Conservation (phyloP, 2,113 vertebrate species). For the Colossoma macropomum region DNA sequence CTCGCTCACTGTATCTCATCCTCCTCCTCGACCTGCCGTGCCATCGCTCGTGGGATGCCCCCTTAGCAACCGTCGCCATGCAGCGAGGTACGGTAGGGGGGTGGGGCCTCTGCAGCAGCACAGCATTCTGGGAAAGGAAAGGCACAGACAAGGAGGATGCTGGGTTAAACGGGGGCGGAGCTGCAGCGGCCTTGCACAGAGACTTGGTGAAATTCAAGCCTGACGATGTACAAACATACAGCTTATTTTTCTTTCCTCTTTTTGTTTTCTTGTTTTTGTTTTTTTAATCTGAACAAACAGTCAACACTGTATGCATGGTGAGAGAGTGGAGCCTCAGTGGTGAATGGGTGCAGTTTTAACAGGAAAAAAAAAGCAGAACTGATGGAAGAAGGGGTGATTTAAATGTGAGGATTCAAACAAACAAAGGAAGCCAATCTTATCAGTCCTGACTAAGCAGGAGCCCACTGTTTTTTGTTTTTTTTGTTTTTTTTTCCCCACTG, state of each 20-base stretch:
- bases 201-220: conserved; percentile 85
- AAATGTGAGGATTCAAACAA: conserved; percentile 30
- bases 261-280: not conserved
- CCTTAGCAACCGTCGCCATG: conserved; percentile 73
- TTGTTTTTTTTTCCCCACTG: conserved; percentile 64
- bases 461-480: conserved; percentile 67
- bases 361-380: conserved; percentile 10
- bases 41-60: conserved; percentile 35
- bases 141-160: conserved; percentile 60
- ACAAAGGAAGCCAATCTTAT: conserved; percentile 34
- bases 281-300: conserved; percentile 29
- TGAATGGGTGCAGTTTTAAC: conserved; percentile 35
- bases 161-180: conserved; percentile 74
- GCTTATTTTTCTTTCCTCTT: not conserved
- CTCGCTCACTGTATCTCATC: conserved; percentile 21
- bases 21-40: conserved; percentile 39
- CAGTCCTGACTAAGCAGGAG: conserved; percentile 50
- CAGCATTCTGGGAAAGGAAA: conserved; percentile 72
- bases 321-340: conserved; percentile 17
- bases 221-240: conserved; percentile 70
- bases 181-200: conserved; percentile 84
- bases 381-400: conserved; percentile 24
- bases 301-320: conserved; percentile 56
- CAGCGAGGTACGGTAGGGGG: conserved; percentile 75
- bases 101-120: conserved; percentile 69